A percentile compares a stretch with the other conserved stretches of the same genome.
Evolutionary conservation across 2,888 invertebrate species (phyloP).

Genomic region (Ectobius pallidus): DNA sequence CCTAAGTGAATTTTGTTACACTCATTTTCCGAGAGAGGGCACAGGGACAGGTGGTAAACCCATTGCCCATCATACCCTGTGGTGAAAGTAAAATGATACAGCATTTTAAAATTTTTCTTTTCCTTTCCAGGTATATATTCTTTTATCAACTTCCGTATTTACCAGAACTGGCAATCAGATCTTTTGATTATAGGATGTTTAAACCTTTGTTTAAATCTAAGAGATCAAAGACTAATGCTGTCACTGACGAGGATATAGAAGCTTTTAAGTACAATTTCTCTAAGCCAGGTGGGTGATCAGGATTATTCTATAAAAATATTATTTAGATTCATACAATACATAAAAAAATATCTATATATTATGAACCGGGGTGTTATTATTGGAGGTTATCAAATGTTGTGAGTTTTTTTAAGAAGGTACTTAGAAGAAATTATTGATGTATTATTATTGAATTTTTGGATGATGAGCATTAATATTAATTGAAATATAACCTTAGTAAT

Average conservation of each 20-base stretch:
- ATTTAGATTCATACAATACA: not conserved
- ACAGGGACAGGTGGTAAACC: too few relatives aligned
- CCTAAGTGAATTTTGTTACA: too few relatives aligned
- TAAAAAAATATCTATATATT: not conserved
- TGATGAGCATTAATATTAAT: not conserved
- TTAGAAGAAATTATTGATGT: not conserved
- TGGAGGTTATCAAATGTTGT: not conserved
- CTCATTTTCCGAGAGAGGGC: too few relatives aligned
- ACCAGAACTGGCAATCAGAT: constrained; percentile 60
- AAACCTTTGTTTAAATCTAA: constrained; percentile 51
- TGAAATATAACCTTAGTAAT: too few relatives aligned
- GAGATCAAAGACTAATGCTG: constrained; percentile 40
- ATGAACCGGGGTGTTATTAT: not conserved
- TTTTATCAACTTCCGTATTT: constrained; percentile 61
- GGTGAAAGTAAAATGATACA: too few relatives aligned
- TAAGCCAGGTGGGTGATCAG: constrained; percentile 57
- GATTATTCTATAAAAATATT: not conserved
- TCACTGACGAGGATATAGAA: constrained; percentile 59
- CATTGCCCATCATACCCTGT: too few relatives aligned
- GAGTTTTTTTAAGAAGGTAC: not conserved
- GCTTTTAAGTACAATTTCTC: constrained; percentile 65
- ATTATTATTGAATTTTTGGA: constrained; percentile 3
- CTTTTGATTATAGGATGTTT: constrained; percentile 56
- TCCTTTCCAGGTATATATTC: constrained; percentile 65
- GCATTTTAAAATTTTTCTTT: too few relatives aligned